Percentiles rank a stretch among this genome's conserved stretches.
Conservation (phyloP, 2,888 invertebrate genomes). For the Bugulina stolonifera region DNA sequence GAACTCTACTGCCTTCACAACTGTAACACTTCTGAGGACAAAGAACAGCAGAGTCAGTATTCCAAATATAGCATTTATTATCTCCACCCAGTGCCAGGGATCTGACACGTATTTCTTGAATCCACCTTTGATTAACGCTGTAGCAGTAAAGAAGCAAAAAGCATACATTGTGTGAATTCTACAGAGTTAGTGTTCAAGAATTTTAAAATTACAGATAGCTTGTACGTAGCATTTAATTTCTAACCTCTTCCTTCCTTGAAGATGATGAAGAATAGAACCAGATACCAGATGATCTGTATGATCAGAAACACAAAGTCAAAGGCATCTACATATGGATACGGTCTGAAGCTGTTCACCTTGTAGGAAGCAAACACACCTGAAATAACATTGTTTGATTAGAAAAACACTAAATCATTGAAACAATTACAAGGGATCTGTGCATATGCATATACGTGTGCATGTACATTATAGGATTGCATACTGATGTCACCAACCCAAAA, state of each 20-base stretch:
- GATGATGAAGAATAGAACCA: slow-evolving; percentile 2
- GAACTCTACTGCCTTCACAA: slow-evolving; percentile 8
- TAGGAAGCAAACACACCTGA: slow-evolving; percentile 12
- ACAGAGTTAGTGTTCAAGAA: no score
- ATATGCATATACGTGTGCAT: no score
- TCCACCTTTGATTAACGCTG: background rate
- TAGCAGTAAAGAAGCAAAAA: no score
- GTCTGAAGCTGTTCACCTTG: slow-evolving; percentile 22
- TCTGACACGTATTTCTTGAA: background rate
- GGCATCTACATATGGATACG: slow-evolving; percentile 5
- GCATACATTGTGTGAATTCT: no score
- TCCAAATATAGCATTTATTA: slow-evolving; percentile 7
- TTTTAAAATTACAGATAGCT: no score
- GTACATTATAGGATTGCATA: no score
- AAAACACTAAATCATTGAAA: no score
- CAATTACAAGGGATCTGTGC: no score
- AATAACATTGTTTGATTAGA: no score
- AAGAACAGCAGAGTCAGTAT: background rate
- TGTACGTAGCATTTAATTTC: no score
- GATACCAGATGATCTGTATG: slow-evolving; percentile 13
- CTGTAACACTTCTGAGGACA: background rate
- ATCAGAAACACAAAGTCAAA: slow-evolving; percentile 20
- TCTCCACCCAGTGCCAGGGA: slow-evolving; percentile 18
- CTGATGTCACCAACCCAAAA: no score
- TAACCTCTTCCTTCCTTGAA: background rate